Conservation (phyloP, 2,113 vertebrate genomes). For the Coracopsis vasa region DNA sequence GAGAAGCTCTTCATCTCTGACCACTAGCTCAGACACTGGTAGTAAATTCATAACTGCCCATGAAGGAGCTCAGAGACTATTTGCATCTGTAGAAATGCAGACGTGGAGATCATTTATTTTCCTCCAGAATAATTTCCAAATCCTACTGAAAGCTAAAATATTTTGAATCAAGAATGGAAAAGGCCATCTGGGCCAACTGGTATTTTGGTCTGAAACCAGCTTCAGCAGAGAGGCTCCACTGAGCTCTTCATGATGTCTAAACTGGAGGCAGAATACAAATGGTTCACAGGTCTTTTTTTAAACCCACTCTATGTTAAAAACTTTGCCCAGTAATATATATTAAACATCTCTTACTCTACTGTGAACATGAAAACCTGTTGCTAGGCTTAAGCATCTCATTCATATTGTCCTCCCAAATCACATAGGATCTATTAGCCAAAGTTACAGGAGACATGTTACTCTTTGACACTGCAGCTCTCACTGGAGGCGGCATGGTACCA, state of each 20-base stretch:
- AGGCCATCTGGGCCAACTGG: neutral
- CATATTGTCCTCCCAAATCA: neutral
- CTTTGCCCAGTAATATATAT: neutral
- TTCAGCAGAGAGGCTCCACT: neutral
- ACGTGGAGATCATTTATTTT: neutral
- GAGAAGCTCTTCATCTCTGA: neutral
- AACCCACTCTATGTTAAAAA: neutral
- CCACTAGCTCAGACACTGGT: neutral
- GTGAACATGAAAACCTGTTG: neutral
- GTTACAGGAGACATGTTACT: neutral
- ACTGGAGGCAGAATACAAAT: neutral
- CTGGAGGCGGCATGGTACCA: no score
- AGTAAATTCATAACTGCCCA: neutral
- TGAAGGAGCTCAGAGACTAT: neutral
- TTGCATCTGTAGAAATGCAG: neutral
- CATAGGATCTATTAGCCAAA: neutral
- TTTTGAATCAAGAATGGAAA: neutral
- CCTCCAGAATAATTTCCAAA: neutral
- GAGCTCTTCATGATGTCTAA: neutral
- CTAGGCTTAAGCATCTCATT: neutral
- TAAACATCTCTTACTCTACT: neutral
- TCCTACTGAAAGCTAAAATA: neutral
- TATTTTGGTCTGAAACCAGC: neutral
- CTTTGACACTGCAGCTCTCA: neutral
- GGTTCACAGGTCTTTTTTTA: neutral